Evolutionary conservation across 2,113 vertebrate genomes (phyloP).

Genomic region (Xyliphius kryptos): DNA sequence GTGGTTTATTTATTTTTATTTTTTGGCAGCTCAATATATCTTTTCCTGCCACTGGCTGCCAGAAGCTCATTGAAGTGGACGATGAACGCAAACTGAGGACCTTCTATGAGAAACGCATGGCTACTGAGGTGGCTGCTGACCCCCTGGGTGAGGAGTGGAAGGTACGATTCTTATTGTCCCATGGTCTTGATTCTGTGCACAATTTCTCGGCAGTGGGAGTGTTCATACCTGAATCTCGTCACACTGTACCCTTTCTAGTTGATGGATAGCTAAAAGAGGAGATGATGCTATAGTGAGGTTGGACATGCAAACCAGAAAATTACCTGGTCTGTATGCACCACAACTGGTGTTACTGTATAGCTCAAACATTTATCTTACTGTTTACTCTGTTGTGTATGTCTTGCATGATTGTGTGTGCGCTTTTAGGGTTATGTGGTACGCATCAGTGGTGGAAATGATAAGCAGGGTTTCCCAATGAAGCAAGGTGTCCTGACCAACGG

Average conservation of each 20-base stretch:
- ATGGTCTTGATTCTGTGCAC: too few relatives aligned
- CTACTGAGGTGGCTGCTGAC: constrained; percentile 87
- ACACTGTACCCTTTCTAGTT: too few relatives aligned
- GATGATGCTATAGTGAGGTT: too few relatives aligned
- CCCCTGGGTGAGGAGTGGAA: constrained; percentile 96
- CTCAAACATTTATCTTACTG: too few relatives aligned
- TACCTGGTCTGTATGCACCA: background rate
- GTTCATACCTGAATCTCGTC: too few relatives aligned
- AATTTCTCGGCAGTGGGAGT: too few relatives aligned
- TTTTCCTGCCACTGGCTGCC: constrained; percentile 96
- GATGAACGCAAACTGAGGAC: constrained; percentile 95
- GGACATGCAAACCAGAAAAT: too few relatives aligned
- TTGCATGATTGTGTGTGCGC: background rate
- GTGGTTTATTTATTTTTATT: rapidly evolving
- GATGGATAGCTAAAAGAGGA: too few relatives aligned
- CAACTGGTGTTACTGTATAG: too few relatives aligned
- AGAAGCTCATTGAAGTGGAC: constrained; percentile 95
- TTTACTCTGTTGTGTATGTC: too few relatives aligned
- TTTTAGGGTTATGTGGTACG: constrained; percentile 89
- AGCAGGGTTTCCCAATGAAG: constrained; percentile 98
- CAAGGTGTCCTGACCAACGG: constrained; percentile 91
- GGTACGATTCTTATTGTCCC: too few relatives aligned
- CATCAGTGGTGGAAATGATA: constrained; percentile 97
- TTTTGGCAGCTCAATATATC: constrained; percentile 85
- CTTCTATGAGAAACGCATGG: constrained; percentile 97